A percentile compares a stretch with the other conserved stretches of the same genome.
These are phyloP conservation scores for Aeoliscus strigatus DNA, from an alignment of 2,797 vertebrate genomes.

Conservation along the genomic window DNA sequence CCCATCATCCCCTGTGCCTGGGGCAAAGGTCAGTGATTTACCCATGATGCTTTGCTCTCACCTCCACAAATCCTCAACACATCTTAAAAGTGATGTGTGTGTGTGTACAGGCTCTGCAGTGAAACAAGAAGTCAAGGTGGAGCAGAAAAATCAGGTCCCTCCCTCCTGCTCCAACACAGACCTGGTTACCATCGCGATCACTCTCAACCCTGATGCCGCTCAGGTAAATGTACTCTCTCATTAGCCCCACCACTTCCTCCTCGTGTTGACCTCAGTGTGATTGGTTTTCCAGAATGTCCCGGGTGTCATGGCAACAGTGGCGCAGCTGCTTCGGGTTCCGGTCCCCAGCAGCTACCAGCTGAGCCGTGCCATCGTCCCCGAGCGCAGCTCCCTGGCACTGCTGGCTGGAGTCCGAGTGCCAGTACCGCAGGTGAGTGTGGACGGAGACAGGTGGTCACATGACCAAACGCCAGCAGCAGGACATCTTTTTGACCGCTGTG, in stretches of 20 bases:
- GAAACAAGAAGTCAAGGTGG: slow-evolving; percentile 86
- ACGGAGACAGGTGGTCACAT: too few relatives aligned
- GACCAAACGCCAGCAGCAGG: too few relatives aligned
- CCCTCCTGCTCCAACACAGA: slow-evolving; percentile 85
- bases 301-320: slow-evolving; percentile 91
- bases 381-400: slow-evolving; percentile 64
- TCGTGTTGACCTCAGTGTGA: too few relatives aligned
- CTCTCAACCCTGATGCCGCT: too few relatives aligned
- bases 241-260: too few relatives aligned
- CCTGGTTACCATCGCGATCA: slow-evolving; percentile 92
- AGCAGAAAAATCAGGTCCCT: slow-evolving; percentile 77
- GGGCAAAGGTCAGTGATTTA: slow-evolving; percentile 80
- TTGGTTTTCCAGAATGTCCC: slow-evolving; percentile 98
- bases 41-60: not conserved
- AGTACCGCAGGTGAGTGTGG: slow-evolving; percentile 39
- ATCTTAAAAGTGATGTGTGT: too few relatives aligned
- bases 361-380: slow-evolving; percentile 85
- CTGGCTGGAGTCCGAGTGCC: slow-evolving; percentile 63
- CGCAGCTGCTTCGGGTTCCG: slow-evolving; percentile 91
- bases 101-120: slow-evolving; percentile 77
- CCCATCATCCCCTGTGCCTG: slow-evolving; percentile 88
- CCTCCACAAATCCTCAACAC: not conserved
- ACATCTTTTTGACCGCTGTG: too few relatives aligned
- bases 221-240: too few relatives aligned
- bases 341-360: slow-evolving; percentile 97